Evolutionary conservation across 2,888 invertebrate genomes (phyloP).

Genomic region (Leptinotarsa tumamoca): DNA sequence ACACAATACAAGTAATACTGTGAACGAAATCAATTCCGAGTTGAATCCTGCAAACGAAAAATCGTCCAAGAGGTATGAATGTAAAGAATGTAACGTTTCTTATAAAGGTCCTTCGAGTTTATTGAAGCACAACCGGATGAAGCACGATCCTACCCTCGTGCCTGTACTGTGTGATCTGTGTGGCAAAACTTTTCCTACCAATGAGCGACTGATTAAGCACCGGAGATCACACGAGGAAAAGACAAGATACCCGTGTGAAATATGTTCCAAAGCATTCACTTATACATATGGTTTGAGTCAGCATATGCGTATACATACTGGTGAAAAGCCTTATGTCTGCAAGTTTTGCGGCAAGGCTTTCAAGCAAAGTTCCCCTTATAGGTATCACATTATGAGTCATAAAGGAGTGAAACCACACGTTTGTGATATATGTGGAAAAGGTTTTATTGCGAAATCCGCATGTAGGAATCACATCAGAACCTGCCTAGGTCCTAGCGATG

Average conservation of each 20-base stretch:
- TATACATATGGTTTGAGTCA: slow-evolving; percentile 50
- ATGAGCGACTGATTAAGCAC: slow-evolving; percentile 36
- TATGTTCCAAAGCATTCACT: slow-evolving; percentile 42
- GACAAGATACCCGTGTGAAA: slow-evolving; percentile 31
- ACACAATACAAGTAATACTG: not conserved
- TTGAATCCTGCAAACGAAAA: slow-evolving; percentile 33
- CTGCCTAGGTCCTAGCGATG: slow-evolving; percentile 14
- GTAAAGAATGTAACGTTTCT: slow-evolving; percentile 66
- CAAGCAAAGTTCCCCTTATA: slow-evolving; percentile 60
- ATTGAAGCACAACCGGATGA: slow-evolving; percentile 53
- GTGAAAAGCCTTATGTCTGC: slow-evolving; percentile 62
- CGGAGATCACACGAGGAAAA: slow-evolving; percentile 39
- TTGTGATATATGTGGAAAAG: slow-evolving; percentile 71
- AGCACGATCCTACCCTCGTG: slow-evolving; percentile 64
- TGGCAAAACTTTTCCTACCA: slow-evolving; percentile 36
- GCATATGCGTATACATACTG: slow-evolving; percentile 53
- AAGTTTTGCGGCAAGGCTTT: slow-evolving; percentile 61
- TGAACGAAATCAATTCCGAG: not conserved
- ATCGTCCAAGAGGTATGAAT: slow-evolving; percentile 60
- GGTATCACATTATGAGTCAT: slow-evolving; percentile 72
- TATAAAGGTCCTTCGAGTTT: slow-evolving; percentile 57
- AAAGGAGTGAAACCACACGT: slow-evolving; percentile 72
- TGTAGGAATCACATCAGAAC: slow-evolving; percentile 33
- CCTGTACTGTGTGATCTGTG: slow-evolving; percentile 49
- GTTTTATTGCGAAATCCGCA: slow-evolving; percentile 70